Evolutionary conservation across 2,888 invertebrate genomes (phyloP), one percentile per base, ranked within the genome.

Genomic region (Ormyrus pomaceus): DNA sequence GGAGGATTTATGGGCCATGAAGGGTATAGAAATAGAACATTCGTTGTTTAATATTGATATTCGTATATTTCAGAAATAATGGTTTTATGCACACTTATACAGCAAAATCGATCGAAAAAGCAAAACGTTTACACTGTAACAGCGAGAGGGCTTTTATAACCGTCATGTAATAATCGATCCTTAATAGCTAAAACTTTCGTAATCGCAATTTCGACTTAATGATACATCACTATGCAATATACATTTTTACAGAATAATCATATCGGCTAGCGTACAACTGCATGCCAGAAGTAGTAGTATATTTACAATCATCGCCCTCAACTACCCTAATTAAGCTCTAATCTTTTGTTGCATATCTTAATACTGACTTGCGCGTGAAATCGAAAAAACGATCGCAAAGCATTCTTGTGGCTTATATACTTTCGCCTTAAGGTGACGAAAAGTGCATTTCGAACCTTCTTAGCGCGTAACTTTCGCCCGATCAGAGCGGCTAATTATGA

Each of bases 61-160:
- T 81, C 58, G 56, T 81, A 46, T 81, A 81, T 81, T 81, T 79
- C 19, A 76, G 51, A 71, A 76, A 69, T 76, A 75, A 75, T 74
- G 66, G 45, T 66, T 75, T 77, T 74, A 74, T 81, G 65, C 81
- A 81, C 78, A 81, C 78, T 81, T 78, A 81, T 71, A 78, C 75
- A 80, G 59, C 66, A 72, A 48, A 77, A 8, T 77, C 51, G 73
- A 56, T 77, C 62, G 66, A 66, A 61, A 61, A 73, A 77, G 68
- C 72, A 77, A 72, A 77, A 77, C 45, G 74, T 71, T 66, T 79
- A 73, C 75, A 69, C 58, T 45, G 13, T 73, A 76, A 76, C 71
- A 80, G 71, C 71, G 65, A 53, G 34, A 34, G 11, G 71, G 59
- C 55, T n/a, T 61, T 68, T 19, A 19, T 61, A 66, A 13, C 53